Base-by-base conservation (phyloP, 2,888 invertebrate genomes). In the Enoplolaimus lenunculus region DNA sequence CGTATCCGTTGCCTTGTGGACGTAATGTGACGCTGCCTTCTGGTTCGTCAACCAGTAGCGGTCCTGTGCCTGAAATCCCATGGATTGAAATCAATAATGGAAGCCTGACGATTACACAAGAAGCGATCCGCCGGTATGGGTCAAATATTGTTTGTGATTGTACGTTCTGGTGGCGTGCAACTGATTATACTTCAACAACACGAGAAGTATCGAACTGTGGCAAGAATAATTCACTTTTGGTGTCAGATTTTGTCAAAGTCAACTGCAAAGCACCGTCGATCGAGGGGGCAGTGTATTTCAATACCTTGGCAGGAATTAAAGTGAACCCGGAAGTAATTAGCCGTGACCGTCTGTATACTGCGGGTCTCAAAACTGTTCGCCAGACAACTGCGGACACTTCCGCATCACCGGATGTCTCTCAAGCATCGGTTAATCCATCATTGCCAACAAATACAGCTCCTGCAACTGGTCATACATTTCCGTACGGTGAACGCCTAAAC, bases 251-350 rank as follows among this genome's bases (percentile, higher is more conserved):
- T 33, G 2, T 70, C 26, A 26, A 57, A 33, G 31, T 69, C 29
- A 2, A 16, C 16, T 69, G 70, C 26, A 7, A 16, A 2, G 13
- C 70, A 70, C 13, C 68, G 7, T 7, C 31, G 33, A 62, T 13
- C 3, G n/a, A n/a, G 16, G 35, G 28, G 13, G 29, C 7, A 3
- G 57, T 26, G 26, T 34, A 68, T 60, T 2, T 3, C 2, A 30
- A 68, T 7, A 13, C 57, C n/a, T 2, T 80, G 33, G 74, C 77
- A 1, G 73, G 71, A 67, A 75, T 76, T 33, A 64, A 70, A 7
- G 62, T 33, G 16, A 28, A 59, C 73, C 29, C 73, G 72, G 31
- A 72, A 69, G 34, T 69, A 30, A 30, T 59, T n/a, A 30, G 28
- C 16, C 21, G 70, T 13, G 45, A 45, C 45, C n/a, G n/a, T n/a